These are phyloP conservation scores for Mesocricetus auratus DNA, from an alignment of 2,113 vertebrate species.

Conservation along the genomic window DNA sequence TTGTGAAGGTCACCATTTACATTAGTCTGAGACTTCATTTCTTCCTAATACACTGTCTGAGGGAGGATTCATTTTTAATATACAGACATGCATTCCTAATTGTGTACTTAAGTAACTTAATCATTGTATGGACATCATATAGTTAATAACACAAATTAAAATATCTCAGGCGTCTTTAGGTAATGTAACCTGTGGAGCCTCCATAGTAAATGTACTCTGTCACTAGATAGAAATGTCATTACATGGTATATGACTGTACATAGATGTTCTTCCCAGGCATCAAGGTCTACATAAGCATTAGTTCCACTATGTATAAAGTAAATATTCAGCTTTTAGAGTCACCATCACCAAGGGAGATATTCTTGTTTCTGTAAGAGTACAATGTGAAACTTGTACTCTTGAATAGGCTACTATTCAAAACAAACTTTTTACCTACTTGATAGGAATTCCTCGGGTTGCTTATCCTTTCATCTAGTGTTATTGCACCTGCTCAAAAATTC, in stretches of 20 bases:
- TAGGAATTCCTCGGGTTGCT: not conserved
- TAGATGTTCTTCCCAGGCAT: constrained; percentile 3
- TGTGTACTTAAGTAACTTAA: not conserved
- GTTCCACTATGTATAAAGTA: not conserved
- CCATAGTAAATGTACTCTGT: not conserved
- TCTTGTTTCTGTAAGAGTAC: not conserved
- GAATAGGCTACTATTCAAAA: not conserved
- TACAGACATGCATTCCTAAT: not conserved
- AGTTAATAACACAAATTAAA: not conserved
- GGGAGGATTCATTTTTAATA: not conserved
- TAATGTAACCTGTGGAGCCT: not conserved
- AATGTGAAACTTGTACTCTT: not conserved
- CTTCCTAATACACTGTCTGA: not conserved
- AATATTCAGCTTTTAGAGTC: constrained; percentile 16
- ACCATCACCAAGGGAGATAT: not conserved
- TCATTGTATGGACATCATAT: not conserved
- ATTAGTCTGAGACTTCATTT: not conserved
- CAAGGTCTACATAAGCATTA: not conserved
- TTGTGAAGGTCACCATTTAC: not conserved
- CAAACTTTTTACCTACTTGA: not conserved
- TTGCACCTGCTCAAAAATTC: not conserved
- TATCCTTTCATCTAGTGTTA: not conserved
- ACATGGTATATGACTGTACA: no score
- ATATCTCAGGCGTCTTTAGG: not conserved
- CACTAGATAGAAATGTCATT: not conserved